A percentile compares a stretch with the other conserved stretches of the same genome.
These are phyloP conservation scores for Tauraco erythrolophus DNA, from an alignment of 2,113 vertebrate species.

Conservation along the genomic window DNA sequence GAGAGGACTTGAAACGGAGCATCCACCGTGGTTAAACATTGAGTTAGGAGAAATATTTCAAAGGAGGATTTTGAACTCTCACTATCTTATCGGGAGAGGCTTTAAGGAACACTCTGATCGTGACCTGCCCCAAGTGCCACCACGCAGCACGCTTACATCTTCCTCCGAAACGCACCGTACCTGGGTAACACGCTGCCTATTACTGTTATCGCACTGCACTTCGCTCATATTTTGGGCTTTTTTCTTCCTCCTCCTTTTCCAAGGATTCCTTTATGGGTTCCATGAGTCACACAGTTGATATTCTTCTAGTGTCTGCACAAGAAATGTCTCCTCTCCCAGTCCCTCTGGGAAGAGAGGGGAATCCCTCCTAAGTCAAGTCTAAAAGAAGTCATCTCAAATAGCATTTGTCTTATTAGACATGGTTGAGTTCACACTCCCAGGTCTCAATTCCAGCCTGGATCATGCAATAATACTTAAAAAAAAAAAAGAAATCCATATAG, in stretches of 20 bases:
- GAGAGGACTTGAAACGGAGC: rapidly evolving
- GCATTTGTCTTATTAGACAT: background rate
- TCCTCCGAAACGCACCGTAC: rapidly evolving
- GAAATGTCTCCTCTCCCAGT: background rate
- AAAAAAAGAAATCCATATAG: background rate
- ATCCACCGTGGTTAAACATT: background rate
- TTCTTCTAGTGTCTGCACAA: background rate
- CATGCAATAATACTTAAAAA: background rate
- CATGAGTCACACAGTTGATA: background rate
- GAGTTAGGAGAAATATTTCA: background rate
- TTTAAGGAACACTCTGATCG: background rate
- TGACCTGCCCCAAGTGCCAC: background rate
- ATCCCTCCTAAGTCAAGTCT: background rate
- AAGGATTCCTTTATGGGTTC: background rate
- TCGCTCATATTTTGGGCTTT: background rate
- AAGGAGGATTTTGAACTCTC: background rate
- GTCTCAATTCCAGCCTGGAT: background rate
- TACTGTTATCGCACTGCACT: background rate
- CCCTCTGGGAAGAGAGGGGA: background rate
- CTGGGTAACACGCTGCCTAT: background rate
- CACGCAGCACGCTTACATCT: background rate
- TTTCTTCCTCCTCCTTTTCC: background rate
- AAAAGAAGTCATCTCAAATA: background rate
- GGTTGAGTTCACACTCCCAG: background rate
- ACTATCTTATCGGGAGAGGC: background rate